Evolutionary conservation across 2,888 invertebrate genomes (phyloP).

Genomic region (Synergus gifuensis): DNA sequence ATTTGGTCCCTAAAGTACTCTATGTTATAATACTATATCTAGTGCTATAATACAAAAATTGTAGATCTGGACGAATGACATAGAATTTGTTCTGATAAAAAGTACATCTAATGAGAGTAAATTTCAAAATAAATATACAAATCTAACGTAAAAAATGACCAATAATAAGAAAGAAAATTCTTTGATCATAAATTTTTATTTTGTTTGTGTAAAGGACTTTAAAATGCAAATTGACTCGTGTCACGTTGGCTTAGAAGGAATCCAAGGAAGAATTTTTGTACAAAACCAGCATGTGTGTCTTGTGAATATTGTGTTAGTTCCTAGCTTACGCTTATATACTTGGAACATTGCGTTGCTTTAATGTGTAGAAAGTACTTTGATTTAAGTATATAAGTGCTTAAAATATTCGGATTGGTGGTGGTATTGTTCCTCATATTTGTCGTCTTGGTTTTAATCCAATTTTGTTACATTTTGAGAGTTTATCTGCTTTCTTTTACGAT

Average conservation of each 20-base stretch:
- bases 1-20: too few relatives aligned
- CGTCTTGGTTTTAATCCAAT: background rate
- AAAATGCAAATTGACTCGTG: conserved; percentile 1
- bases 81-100: too few relatives aligned
- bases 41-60: too few relatives aligned
- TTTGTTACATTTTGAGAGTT: background rate
- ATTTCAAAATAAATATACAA: too few relatives aligned
- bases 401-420: background rate
- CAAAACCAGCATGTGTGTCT: background rate
- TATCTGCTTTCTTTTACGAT: background rate
- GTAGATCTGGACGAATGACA: too few relatives aligned
- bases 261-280: background rate
- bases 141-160: too few relatives aligned
- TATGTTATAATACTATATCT: too few relatives aligned
- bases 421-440: background rate
- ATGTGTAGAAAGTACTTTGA: background rate
- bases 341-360: background rate
- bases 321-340: background rate
- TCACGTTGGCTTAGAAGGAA: background rate
- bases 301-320: background rate
- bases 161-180: too few relatives aligned
- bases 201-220: background rate
- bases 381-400: background rate
- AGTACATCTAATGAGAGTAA: too few relatives aligned
- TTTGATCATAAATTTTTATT: background rate